Base-by-base conservation (phyloP, 1,140 invertebrate species). In the Brachionus rotundiformis region DNA sequence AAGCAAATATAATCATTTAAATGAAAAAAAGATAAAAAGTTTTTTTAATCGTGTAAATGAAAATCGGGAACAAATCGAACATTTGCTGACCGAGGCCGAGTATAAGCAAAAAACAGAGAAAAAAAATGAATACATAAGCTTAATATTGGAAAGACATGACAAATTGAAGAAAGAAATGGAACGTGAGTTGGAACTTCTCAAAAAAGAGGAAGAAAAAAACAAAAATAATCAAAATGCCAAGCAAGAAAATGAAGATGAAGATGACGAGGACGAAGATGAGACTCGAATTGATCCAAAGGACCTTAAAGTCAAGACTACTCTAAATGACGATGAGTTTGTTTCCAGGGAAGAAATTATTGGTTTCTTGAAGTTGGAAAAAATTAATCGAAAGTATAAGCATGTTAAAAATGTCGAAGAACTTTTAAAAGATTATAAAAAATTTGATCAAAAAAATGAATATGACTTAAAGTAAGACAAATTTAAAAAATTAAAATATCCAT, bases 361-460 rank as follows among this genome's bases (percentile, higher is more conserved):
- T 44, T 73, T 73, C 36, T 13, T 73, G n/a, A 73, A 73, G 44
- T 73, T 47, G 25, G 68, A 73, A 73, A 73, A 73, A 73, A 19
- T 44, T 1, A 41, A 44, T 25, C 39, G 68, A 41, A 73, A 73
- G 41, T 11, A 11, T 3, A 73, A 73, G n/a, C 68, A 73, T 44
- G 68, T 41, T 11, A 73, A 73, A 73, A 73, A 19, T 41, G 68
- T 73, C 10, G 19, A 44, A 27, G 36, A 73, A 44, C 25, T 73
- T 25, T 11, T 73, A 3, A 13, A 23, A 25, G 39, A 73, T n/a
- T 73, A 25, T 31, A 73, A 44, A 27, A 5, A 11, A 2, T 19
- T 23, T 6, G 63, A 68, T 36, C 11, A 68, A 19, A 8, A 31
- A 25, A 44, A 27, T 44, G 16, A 73, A 44, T 73, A 44, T 71